Percentiles rank a stretch among this genome's conserved stretches.
Evolutionary conservation across 2,888 invertebrate genomes (phyloP).

Genomic region (Listrodromus nycthemerus): DNA sequence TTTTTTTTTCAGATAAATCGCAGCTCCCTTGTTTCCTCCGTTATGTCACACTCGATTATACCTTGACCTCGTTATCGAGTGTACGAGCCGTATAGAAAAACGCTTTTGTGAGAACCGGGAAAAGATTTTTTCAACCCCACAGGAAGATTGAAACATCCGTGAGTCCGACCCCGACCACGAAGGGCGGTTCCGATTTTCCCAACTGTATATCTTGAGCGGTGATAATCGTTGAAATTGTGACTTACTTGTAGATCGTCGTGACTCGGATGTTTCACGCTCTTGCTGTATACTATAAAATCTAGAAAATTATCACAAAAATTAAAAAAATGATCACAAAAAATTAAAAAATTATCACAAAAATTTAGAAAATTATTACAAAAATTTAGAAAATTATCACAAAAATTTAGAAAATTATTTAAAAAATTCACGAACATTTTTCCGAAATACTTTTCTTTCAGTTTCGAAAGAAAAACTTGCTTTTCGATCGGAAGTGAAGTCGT

Average conservation of each 20-base stretch:
- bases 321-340: no score
- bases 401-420: no score
- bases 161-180: neutral
- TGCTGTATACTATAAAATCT: no score
- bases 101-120: neutral
- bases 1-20: slow-evolving; percentile 32
- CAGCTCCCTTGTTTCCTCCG: neutral
- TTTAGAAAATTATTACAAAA: no score
- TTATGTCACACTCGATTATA: slow-evolving; percentile 12
- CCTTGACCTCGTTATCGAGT: slow-evolving; percentile 5
- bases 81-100: slow-evolving; percentile 3
- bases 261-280: no score
- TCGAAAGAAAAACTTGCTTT: no score
- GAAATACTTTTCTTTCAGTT: no score
- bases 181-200: neutral
- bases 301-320: no score
- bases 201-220: neutral
- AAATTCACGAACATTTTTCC: no score
- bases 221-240: slow-evolving; percentile 1
- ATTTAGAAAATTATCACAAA: no score
- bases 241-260: neutral
- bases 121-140: neutral
- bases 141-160: slow-evolving; percentile 11
- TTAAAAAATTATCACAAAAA: no score
- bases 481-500: no score